phyloP scores from a whole-genome alignment of 30 jellyfish, hydroid and myxozoan species.

The Haliclystus octoradiatus region DNA sequence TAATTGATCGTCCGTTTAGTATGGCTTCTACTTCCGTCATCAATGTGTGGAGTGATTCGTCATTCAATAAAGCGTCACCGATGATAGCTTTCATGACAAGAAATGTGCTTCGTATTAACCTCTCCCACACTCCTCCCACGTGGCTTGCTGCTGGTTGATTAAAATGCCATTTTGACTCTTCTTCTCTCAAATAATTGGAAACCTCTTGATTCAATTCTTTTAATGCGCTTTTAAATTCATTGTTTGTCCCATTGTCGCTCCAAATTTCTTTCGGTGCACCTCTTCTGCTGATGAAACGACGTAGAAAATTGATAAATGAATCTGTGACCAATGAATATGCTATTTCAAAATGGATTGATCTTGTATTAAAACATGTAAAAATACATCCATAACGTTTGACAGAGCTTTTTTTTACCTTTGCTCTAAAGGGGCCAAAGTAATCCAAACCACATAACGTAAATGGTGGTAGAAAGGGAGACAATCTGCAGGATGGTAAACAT shows the following conservation, averaged over 20 bases:
- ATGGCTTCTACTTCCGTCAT: no score
- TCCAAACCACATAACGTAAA: constrained; percentile 33
- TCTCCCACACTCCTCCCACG: constrained; percentile 22
- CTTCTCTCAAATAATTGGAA: constrained; percentile 6
- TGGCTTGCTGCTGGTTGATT: constrained; percentile 7
- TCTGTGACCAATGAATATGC: constrained; percentile 31
- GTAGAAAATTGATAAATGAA: constrained; percentile 20
- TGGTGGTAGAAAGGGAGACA: constrained; percentile 16
- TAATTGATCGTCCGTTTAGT: constrained; percentile 29
- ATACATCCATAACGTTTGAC: constrained; percentile 38
- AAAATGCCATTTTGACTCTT: neutral
- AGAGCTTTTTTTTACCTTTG: constrained; percentile 13
- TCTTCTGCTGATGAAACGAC: constrained; percentile 29
- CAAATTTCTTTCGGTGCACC: constrained; percentile 32
- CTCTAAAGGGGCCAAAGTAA: constrained; percentile 44
- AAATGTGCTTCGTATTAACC: constrained; percentile 9
- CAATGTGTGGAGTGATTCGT: no score
- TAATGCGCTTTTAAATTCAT: constrained; percentile 19
- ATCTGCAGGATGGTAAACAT: constrained; percentile 21
- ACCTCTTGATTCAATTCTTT: constrained; percentile 20
- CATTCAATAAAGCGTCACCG: constrained; percentile 20
- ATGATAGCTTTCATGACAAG: no score
- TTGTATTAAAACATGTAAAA: constrained; percentile 25
- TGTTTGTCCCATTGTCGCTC: constrained; percentile 34
- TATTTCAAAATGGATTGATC: constrained; percentile 45